These are phyloP conservation scores for Drosophila lowei DNA, from an alignment of 1,140 invertebrate genomes.

Conservation along the genomic window DNA sequence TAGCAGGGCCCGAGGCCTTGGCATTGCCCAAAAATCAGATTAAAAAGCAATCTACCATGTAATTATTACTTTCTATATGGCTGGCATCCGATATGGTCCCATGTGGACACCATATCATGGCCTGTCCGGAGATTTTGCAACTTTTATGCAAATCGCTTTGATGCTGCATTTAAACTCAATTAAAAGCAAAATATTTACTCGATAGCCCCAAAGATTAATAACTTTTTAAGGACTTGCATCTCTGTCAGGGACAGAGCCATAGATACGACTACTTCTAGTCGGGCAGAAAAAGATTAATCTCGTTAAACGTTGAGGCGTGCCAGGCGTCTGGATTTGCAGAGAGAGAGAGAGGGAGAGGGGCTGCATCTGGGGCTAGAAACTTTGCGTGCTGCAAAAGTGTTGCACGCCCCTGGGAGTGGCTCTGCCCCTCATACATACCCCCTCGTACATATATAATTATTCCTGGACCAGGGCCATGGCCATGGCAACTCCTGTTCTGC, in stretches of 20 bases:
- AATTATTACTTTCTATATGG: conserved; percentile 61
- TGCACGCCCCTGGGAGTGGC: conserved; percentile 49
- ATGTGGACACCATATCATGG: conserved; percentile 4
- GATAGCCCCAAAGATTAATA: conserved; percentile 72
- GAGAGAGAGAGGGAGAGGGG: background rate
- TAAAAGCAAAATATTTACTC: conserved; percentile 76
- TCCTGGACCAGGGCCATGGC: conserved; percentile 40
- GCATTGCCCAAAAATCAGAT: conserved; percentile 58
- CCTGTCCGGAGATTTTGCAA: conserved; percentile 7
- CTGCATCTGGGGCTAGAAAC: conserved; percentile 42
- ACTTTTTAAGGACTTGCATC: conserved; percentile 56
- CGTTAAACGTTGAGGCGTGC: conserved; percentile 72
- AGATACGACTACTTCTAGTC: background rate
- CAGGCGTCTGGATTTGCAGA: conserved; percentile 18
- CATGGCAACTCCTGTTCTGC: conserved; percentile 2
- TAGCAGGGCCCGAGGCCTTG: background rate
- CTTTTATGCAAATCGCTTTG: conserved; percentile 70
- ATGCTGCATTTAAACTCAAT: conserved; percentile 62
- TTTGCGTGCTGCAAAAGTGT: conserved; percentile 58
- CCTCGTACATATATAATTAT: conserved; percentile 74
- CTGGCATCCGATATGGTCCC: background rate
- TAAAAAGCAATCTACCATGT: conserved; percentile 76
- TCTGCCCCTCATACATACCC: no score
- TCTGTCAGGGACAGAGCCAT: conserved; percentile 30
- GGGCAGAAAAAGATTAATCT: conserved; percentile 63